A percentile compares a stretch with the other conserved stretches of the same genome.
These are phyloP conservation scores for Xiphorhynchus erythropygius DNA, from an alignment of 2,797 vertebrate genomes.

Conservation along the genomic window DNA sequence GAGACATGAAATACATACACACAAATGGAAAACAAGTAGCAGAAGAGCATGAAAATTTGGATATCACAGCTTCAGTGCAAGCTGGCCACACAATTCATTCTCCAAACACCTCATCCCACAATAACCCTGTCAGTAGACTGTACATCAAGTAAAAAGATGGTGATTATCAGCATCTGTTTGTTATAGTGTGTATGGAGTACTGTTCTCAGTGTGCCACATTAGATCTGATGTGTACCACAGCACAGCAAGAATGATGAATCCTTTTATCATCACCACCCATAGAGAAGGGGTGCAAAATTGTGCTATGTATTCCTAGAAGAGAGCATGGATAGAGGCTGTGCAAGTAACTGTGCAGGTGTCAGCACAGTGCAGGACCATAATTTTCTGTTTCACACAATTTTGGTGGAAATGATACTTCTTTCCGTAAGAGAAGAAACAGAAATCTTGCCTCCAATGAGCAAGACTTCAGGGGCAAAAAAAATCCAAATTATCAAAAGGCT, in stretches of 20 bases:
- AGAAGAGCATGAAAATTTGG: not conserved
- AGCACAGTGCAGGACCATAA: not conserved
- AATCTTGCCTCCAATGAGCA: not conserved
- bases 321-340: not conserved
- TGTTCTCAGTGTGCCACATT: not conserved
- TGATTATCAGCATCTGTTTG: not conserved
- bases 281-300: not conserved
- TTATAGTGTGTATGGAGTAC: rapidly evolving
- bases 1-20: not conserved
- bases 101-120: not conserved
- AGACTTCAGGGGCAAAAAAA: not conserved
- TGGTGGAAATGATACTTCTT: not conserved
- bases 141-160: not conserved
- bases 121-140: not conserved
- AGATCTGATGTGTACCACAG: not conserved
- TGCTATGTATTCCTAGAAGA: not conserved
- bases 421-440: not conserved
- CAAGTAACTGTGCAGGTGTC: not conserved
- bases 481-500: not conserved
- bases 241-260: not conserved
- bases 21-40: not conserved
- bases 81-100: not conserved
- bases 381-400: not conserved
- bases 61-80: not conserved
- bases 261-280: not conserved